Base-by-base conservation (phyloP, 2,797 vertebrate species). In the Spinus olivaceus region DNA sequence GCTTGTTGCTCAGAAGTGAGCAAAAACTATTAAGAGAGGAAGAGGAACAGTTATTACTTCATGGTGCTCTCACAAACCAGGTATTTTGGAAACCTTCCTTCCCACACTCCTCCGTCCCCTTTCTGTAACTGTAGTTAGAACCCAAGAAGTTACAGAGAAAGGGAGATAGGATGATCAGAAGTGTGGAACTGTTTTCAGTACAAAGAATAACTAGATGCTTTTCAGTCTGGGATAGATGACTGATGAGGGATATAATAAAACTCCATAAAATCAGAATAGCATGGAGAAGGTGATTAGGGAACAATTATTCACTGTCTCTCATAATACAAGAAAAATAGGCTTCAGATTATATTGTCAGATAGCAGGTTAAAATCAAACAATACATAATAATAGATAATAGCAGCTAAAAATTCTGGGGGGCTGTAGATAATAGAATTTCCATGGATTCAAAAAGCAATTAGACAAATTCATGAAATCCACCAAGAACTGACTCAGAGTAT, bases 341-440 rank as follows among this genome's bases (percentile, higher is more conserved):
- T 74, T 83, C 76, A 67, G 65, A 89, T 91, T 71, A 71, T 92
- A 87, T 92, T 94, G 79, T 94, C 76, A 93, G 65, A 64, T 64
- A 91, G 37, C 71, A 94, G 93, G 81, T 90, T 94, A 85, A 92
- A 95, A 86, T 95, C 79, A 90, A 93, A 88, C 54, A 92, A 76
- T 50, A 60, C 64, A 59, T 89, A 89, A 93, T 70, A 91, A 56
- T 89, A 82, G 51, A 79, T 89, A 91, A 91, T 88, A 39, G 33
- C 74, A 72, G 70, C 41, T 88, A 70, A 92, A 87, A 82, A 78
- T 65, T 96, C 61, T n/a, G 57, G 72, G 79, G 65, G 79, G 49
- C 16, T 85, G 53, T 64, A 80, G 81, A 64, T 82, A 92, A 94
- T 67, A 92, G 53, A 93, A 87, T 81, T 94, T 93, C 22, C 49